Evolutionary conservation across 2,888 invertebrate species (phyloP).

Genomic region (Acronicta alni): DNA sequence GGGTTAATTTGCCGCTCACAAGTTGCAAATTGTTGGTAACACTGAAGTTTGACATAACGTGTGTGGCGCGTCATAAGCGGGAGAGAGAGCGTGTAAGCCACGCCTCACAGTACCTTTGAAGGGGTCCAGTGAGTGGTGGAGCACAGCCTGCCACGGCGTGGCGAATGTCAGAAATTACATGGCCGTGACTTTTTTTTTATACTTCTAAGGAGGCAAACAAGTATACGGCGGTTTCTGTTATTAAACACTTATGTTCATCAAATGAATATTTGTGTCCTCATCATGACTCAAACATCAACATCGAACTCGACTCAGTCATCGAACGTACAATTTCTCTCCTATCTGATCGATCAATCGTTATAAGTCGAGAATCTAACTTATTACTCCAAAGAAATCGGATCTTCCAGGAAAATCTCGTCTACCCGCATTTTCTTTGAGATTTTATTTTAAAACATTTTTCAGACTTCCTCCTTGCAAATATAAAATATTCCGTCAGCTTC

Average conservation of each 20-base stretch:
- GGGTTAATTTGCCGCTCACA: slow-evolving; percentile 59
- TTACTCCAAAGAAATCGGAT: slow-evolving; percentile 20
- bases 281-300: no score
- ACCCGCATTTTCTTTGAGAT: background rate
- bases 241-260: no score
- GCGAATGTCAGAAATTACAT: no score
- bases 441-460: slow-evolving; percentile 18
- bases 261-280: no score
- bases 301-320: no score
- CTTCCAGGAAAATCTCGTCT: slow-evolving; percentile 15
- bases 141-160: no score
- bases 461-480: slow-evolving; percentile 15
- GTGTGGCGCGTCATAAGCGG: slow-evolving; percentile 1
- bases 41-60: slow-evolving; percentile 51
- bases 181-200: no score
- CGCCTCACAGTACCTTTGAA: no score
- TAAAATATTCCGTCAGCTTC: slow-evolving; percentile 20
- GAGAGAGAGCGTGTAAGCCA: background rate
- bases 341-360: background rate
- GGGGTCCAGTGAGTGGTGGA: no score
- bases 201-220: no score
- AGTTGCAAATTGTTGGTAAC: slow-evolving; percentile 60
- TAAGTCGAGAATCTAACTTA: background rate
- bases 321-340: no score
- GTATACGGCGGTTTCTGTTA: no score